phyloP scores from a whole-genome alignment of 1,140 invertebrate genomes.

The Tetraneura akinire region DNA sequence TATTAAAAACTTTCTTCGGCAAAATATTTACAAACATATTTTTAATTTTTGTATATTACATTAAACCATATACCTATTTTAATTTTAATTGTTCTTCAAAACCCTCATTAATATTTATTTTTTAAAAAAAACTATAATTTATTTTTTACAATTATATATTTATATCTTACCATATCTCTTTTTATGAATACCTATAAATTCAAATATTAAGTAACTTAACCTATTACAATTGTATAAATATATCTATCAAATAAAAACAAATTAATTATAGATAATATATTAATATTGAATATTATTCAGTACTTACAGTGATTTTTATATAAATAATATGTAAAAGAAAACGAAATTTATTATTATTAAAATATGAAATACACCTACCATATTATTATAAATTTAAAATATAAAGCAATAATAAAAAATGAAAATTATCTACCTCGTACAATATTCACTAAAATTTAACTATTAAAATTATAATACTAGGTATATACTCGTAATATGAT shows the following conservation, averaged over 20 bases:
- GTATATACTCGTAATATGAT: too few species aligned
- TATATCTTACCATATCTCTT: not conserved
- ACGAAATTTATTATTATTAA: too few species aligned
- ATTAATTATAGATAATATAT: not conserved
- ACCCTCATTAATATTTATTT: not conserved
- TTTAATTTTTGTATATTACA: not conserved
- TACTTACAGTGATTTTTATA: too few species aligned
- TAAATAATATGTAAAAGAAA: too few species aligned
- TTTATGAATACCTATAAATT: not conserved
- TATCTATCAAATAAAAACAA: slow-evolving; percentile 1
- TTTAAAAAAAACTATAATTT: not conserved
- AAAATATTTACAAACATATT: not conserved
- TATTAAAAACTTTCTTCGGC: not conserved
- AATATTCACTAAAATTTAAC: too few species aligned
- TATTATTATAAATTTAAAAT: too few species aligned
- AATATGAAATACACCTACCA: too few species aligned
- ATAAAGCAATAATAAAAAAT: too few species aligned
- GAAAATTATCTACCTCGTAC: too few species aligned
- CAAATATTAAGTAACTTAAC: slow-evolving; percentile 19
- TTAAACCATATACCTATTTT: not conserved
- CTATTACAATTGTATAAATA: not conserved
- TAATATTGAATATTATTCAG: too few species aligned
- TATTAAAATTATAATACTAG: too few species aligned
- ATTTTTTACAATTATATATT: not conserved
- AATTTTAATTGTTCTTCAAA: not conserved